These are phyloP conservation scores for Mormyrops boulengeri DNA, from an alignment of 2,797 vertebrate species.

Conservation along the genomic window DNA sequence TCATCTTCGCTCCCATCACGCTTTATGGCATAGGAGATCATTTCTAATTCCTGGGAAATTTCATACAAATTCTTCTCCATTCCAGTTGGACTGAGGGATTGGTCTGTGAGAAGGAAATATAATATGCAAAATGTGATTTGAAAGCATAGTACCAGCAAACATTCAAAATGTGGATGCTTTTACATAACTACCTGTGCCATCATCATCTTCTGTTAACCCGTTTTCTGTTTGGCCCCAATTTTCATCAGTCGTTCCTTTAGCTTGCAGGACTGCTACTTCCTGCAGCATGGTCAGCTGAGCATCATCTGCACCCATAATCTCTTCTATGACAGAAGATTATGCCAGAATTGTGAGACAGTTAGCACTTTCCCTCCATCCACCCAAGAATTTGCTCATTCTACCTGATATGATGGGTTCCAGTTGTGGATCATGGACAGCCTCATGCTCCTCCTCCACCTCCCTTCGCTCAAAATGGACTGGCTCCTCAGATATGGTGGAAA, in stretches of 20 bases:
- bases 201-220: conserved; percentile 33
- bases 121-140: not conserved
- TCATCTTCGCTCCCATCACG: conserved; percentile 35
- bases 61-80: conserved; percentile 41
- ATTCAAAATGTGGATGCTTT: not conserved
- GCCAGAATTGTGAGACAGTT: not conserved
- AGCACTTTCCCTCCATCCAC: not conserved
- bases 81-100: conserved; percentile 52
- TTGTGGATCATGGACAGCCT: conserved; percentile 10
- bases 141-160: not conserved
- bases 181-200: conserved; percentile 50
- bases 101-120: conserved; percentile 38
- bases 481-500: conserved; percentile 21
- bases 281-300: conserved; percentile 40
- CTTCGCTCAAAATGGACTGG: conserved; percentile 25
- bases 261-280: conserved; percentile 32
- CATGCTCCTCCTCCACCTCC: conserved; percentile 35
- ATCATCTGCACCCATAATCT: conserved; percentile 39
- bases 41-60: conserved; percentile 29
- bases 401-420: not conserved
- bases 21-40: conserved; percentile 24
- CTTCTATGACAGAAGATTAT: not conserved
- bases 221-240: conserved; percentile 28
- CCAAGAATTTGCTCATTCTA: not conserved
- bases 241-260: conserved; percentile 45